These are phyloP conservation scores for Elgaria multicarinata DNA, from an alignment of 2,113 vertebrate genomes.

Conservation along the genomic window DNA sequence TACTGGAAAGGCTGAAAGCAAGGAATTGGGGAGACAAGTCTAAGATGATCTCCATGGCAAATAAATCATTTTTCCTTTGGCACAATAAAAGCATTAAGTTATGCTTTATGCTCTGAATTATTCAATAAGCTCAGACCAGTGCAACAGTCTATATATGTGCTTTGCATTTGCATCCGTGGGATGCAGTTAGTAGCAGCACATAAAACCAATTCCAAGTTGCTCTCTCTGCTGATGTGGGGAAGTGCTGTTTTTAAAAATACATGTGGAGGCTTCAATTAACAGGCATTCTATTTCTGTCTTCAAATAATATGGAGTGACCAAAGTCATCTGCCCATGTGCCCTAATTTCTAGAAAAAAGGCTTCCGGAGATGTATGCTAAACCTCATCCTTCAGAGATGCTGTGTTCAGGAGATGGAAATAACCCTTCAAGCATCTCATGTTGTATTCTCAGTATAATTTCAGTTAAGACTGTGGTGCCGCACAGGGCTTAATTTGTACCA, in stretches of 20 bases:
- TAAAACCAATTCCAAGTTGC: not conserved
- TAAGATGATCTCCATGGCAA: not conserved
- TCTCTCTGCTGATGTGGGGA: not conserved
- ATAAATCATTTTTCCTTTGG: constrained; percentile 13
- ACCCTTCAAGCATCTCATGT: not conserved
- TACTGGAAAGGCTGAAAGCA: constrained; percentile 55
- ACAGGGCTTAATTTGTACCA: not conserved
- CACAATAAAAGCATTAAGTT: constrained; percentile 19
- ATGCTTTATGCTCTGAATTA: constrained; percentile 29
- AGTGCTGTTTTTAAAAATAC: not conserved
- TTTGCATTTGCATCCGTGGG: not conserved
- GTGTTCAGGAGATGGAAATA: not conserved
- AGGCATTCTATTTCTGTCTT: not conserved
- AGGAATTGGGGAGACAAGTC: constrained; percentile 16
- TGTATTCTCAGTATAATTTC: not conserved
- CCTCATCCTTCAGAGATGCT: not conserved
- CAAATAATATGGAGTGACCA: not conserved
- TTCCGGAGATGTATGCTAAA: not conserved
- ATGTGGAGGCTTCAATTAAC: not conserved
- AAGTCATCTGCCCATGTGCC: not conserved
- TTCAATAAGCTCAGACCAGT: not conserved
- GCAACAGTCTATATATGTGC: not conserved
- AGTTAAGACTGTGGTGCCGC: not conserved
- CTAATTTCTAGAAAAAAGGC: not conserved
- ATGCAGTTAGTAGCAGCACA: not conserved